phyloP scores from a whole-genome alignment of 2,888 invertebrate genomes.

The Argyra leucocephala region DNA sequence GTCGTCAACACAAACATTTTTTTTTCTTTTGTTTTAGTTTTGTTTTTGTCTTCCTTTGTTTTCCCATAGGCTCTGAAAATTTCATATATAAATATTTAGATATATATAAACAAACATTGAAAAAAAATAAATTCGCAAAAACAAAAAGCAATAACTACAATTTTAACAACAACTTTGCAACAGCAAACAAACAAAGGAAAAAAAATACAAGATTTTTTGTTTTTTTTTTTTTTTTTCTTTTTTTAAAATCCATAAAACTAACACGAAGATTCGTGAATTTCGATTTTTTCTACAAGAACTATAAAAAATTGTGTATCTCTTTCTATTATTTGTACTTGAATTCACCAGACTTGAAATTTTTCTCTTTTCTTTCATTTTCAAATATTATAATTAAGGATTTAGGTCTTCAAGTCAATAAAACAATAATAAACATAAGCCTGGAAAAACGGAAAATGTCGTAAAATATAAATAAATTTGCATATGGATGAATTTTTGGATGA shows the following conservation, averaged over 20 bases:
- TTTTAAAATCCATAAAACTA: background rate
- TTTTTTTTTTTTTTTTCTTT: no score
- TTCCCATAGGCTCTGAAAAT: background rate
- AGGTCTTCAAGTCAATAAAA: conserved; percentile 6
- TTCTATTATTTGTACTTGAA: background rate
- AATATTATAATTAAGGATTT: background rate
- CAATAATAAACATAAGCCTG: background rate
- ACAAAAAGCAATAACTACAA: background rate
- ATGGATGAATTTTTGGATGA: background rate
- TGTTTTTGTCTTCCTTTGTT: background rate
- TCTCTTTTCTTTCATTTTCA: background rate
- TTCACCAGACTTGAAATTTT: background rate
- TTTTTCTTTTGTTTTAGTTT: background rate
- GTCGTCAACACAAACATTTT: background rate
- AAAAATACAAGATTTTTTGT: no score
- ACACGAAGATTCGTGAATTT: conserved; percentile 3
- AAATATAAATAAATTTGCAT: conserved; percentile 4
- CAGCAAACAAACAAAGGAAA: no score
- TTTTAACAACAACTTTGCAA: background rate
- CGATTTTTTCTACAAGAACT: background rate
- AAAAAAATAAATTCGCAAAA: background rate
- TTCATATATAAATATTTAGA: background rate
- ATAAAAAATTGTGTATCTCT: no score
- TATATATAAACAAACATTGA: background rate
- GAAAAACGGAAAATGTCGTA: conserved; percentile 2